Evolutionary conservation across 2,888 invertebrate genomes (phyloP), one percentile per base, ranked within the genome.

Genomic region (Thumatha senex): DNA sequence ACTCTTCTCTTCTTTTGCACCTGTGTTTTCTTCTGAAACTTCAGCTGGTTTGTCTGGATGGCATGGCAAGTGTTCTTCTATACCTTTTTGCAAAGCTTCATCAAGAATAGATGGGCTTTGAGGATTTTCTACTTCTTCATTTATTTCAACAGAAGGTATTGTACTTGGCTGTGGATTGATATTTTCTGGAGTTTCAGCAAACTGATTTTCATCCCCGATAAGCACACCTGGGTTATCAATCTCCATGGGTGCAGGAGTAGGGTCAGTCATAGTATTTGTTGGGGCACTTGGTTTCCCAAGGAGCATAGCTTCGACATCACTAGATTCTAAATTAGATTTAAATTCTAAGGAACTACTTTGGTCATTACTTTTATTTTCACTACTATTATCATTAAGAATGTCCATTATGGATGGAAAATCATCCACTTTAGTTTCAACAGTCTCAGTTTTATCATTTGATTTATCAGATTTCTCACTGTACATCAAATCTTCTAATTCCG

Each of bases 371-470:
- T 75, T 76, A 53, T 58, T 72, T 31, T 63, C 71, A 71, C 74
- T 80, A 51, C 76, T 65, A 61, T 81, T 84, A 51, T 81, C 74
- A 67, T 76, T 90, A n/a, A 91, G 73, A 53, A 91, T 89, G 50
- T 92, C 91, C 85, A 91, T 84, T 54, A 92, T 91, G n/a, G 91
- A 91, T 42, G 91, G 91, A 61, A 89, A 92, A 38, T 91, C 91
- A 72, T 91, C 90, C 41, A 72, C 72, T 66, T 78, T 78, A 29
- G 82, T 54, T 30, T 65, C 67, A 0, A 43, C 46, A 24, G 43
- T 81, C 60, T 89, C 86, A 42, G 56, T 54, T 68, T 84, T 86
- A 29, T 60, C 76, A n/a, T 78, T 79, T 45, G 63, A 48, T 39
- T 75, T 80, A 18, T 52, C 55, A 42, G 82, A 73, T 64, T 86